These are phyloP conservation scores for Pygmarrhopalites habei DNA, from an alignment of 1,140 invertebrate genomes.

Conservation along the genomic window DNA sequence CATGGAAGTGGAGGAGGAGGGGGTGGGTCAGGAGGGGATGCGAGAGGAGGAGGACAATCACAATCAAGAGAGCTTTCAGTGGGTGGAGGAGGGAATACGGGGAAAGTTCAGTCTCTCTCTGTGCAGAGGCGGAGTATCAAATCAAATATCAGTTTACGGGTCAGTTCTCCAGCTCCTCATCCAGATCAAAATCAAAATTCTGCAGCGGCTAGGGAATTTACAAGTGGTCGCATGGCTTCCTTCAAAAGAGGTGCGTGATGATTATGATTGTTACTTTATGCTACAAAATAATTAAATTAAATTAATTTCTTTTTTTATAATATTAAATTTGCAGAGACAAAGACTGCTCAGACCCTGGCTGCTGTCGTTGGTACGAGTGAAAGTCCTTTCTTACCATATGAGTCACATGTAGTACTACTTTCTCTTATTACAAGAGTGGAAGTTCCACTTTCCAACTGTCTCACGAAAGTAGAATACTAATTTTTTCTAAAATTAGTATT, in stretches of 20 bases:
- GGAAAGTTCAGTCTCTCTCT: not conserved
- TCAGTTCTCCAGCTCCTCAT: constrained; percentile 1
- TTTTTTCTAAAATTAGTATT: too few relatives aligned
- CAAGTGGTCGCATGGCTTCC: constrained; percentile 42
- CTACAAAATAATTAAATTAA: too few relatives aligned
- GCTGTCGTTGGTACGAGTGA: constrained; percentile 61
- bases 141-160: constrained; percentile 14
- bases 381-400: too few relatives aligned
- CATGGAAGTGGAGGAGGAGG: not conserved
- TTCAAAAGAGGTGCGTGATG: too few relatives aligned
- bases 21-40: too few relatives aligned
- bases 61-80: not conserved
- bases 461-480: too few relatives aligned
- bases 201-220: constrained; percentile 39
- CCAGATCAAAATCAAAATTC: constrained; percentile 31
- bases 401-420: too few relatives aligned
- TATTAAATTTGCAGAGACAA: too few relatives aligned
- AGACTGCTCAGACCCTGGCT: constrained; percentile 82
- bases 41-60: too few relatives aligned
- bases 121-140: constrained; percentile 25
- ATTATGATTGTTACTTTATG: too few relatives aligned
- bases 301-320: too few relatives aligned
- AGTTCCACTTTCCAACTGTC: not conserved
- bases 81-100: not conserved
- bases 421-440: too few relatives aligned